phyloP scores from a whole-genome alignment of 2,113 vertebrate genomes.

The Varanus komodoensis region DNA sequence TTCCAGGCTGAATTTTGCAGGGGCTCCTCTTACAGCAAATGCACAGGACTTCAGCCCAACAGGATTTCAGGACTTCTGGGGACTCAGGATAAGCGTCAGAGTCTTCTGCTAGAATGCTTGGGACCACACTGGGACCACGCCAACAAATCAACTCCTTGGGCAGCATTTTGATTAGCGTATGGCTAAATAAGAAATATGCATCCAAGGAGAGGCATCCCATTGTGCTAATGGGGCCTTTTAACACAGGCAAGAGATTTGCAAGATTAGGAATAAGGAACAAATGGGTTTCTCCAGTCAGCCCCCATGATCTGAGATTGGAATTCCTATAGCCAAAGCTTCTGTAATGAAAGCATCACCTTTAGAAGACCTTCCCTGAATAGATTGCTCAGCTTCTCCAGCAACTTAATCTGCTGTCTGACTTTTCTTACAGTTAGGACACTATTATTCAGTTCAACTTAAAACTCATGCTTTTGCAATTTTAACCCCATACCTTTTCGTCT shows the following conservation, averaged over 20 bases:
- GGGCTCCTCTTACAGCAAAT: neutral
- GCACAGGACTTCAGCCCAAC: neutral
- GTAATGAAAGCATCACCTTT: neutral
- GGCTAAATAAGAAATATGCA: neutral
- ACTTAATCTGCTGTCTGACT: neutral
- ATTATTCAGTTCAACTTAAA: neutral
- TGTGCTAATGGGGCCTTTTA: neutral
- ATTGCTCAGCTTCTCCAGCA: neutral
- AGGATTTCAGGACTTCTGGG: neutral
- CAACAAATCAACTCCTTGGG: too few species aligned
- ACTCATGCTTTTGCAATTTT: neutral
- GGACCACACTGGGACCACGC: neutral
- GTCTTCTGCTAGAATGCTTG: neutral
- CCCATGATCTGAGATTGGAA: neutral
- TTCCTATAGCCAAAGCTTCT: neutral
- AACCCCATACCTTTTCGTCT: neutral
- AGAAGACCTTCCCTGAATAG: neutral
- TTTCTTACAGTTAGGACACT: constrained; percentile 4
- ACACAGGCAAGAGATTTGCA: neutral
- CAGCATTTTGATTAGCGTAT: neutral
- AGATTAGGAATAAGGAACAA: neutral
- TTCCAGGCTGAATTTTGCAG: neutral
- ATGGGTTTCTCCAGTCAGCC: neutral
- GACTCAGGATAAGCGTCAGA: neutral
- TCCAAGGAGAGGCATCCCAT: neutral